phyloP scores from a whole-genome alignment of 2,113 vertebrate species.

The Cyanistes caeruleus region DNA sequence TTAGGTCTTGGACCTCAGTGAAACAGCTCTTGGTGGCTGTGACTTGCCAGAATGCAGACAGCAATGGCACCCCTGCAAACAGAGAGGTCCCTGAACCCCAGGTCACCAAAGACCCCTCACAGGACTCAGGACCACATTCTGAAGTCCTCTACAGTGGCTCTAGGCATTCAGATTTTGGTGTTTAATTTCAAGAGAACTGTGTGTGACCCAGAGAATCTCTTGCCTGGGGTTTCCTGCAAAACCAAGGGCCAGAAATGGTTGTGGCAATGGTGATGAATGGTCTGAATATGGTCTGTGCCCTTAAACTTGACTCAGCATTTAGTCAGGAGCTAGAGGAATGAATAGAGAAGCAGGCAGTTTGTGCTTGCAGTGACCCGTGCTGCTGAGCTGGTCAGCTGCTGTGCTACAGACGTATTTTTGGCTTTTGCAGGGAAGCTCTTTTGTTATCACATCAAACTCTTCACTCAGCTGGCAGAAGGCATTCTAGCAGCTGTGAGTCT shows the following conservation, averaged over 20 bases:
- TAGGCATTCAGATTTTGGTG: background rate
- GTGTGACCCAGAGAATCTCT: background rate
- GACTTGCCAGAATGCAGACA: background rate
- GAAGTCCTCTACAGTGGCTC: background rate
- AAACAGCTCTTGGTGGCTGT: background rate
- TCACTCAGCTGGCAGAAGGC: slow-evolving; percentile 61
- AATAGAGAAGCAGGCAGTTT: slow-evolving; percentile 34
- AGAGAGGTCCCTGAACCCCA: background rate
- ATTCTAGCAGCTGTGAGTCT: slow-evolving; percentile 49
- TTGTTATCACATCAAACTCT: slow-evolving; percentile 57
- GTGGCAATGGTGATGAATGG: background rate
- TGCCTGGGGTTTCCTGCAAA: background rate
- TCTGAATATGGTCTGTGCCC: slow-evolving; percentile 21
- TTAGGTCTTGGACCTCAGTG: background rate
- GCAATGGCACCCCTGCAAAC: background rate
- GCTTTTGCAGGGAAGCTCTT: slow-evolving; percentile 61
- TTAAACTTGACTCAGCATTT: slow-evolving; percentile 63
- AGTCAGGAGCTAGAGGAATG: slow-evolving; percentile 19
- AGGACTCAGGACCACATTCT: background rate
- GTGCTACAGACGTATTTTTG: slow-evolving; percentile 40
- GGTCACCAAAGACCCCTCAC: background rate
- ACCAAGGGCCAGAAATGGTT: background rate
- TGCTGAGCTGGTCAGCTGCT: slow-evolving; percentile 65
- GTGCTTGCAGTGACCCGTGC: slow-evolving; percentile 46
- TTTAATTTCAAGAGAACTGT: background rate